Base-by-base conservation (phyloP, 1,140 invertebrate genomes). In the Agrypnia vestita region DNA sequence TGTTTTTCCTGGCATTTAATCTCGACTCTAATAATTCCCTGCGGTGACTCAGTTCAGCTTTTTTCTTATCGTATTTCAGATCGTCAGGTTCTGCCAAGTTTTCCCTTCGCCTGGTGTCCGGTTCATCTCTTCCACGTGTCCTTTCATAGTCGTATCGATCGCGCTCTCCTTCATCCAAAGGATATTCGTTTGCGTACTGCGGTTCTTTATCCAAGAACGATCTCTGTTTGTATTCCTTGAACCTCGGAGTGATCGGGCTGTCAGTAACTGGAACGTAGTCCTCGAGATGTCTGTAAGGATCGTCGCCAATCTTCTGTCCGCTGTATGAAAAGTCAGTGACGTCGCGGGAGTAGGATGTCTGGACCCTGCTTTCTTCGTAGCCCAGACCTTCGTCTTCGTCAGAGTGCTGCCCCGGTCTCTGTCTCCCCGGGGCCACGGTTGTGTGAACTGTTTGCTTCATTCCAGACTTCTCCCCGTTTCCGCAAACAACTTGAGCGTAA, bases 331-430 rank as follows among this genome's bases (percentile, higher is more conserved):
- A 86, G 55, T 84, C 84, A 59, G 83, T 85, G 64, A 87, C 86
- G 17, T 87, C 82, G 84, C 89, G 84, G 78, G 53, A 12, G 83
- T 55, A 78, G 49, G 76, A 59, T 12, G 47, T 25, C 25, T 80
- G 76, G 0, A 87, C 84, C 84, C 86, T 85, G 71, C 49, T 82
- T 85, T 86, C 91, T 84, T 94, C 93, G 43, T 93, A 91, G 9
- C 94, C 94, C 0, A 95, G 85, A 0, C 94, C 94, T 85, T 95
- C 94, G 83, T 95, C 94, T 85, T 94, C 94, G 85, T 95, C 94
- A 19, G 92, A 93, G 80, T 92, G 85, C 64, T 87, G 86, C 84
- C 84, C 89, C 88, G 78, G 89, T 85, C 85, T 90, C 4, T 77
- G 69, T 84, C 81, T 86, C 17, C 85, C 74, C 71, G 89, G 84